These are phyloP conservation scores for Drosophila quadrilineata DNA, from an alignment of 1,140 invertebrate genomes.

Conservation along the genomic window DNA sequence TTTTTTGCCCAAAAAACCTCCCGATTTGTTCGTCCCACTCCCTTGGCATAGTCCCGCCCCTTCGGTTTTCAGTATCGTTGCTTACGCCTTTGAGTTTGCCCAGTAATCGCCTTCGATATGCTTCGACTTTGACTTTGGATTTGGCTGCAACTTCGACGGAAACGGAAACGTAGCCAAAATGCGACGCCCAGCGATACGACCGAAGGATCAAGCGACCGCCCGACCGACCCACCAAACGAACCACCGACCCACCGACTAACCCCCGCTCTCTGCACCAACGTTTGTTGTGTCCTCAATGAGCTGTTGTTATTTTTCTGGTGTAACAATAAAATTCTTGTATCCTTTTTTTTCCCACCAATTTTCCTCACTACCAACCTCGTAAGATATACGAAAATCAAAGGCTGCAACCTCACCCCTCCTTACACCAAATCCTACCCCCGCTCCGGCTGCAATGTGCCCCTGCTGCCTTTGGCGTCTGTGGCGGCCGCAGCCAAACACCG, in stretches of 20 bases:
- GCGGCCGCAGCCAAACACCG: conserved; percentile 59
- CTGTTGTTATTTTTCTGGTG: conserved; percentile 76
- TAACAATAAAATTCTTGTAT: conserved; percentile 69
- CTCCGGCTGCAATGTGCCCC: neutral
- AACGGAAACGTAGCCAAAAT: conserved; percentile 77
- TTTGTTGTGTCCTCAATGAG: conserved; percentile 5
- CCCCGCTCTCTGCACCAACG: neutral
- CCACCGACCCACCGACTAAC: neutral
- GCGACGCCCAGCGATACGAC: conserved; percentile 72
- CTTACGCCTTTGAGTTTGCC: conserved; percentile 28
- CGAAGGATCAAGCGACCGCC: conserved; percentile 30
- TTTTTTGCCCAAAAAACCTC: neutral
- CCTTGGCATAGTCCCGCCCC: neutral
- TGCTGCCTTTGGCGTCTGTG: conserved; percentile 43
- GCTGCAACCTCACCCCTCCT: conserved; percentile 57
- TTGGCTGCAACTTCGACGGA: conserved; percentile 51
- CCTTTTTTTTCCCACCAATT: conserved; percentile 29
- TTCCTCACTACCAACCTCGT: conserved; percentile 8
- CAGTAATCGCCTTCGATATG: conserved; percentile 23
- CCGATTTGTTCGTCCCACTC: neutral
- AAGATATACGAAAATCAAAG: conserved; percentile 62
- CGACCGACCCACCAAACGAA: conserved; percentile 36
- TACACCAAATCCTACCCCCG: neutral
- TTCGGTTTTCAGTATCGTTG: neutral
- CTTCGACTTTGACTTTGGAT: conserved; percentile 28